These are phyloP conservation scores for Acleris holmiana DNA, from an alignment of 2,888 invertebrate genomes.

Conservation along the genomic window DNA sequence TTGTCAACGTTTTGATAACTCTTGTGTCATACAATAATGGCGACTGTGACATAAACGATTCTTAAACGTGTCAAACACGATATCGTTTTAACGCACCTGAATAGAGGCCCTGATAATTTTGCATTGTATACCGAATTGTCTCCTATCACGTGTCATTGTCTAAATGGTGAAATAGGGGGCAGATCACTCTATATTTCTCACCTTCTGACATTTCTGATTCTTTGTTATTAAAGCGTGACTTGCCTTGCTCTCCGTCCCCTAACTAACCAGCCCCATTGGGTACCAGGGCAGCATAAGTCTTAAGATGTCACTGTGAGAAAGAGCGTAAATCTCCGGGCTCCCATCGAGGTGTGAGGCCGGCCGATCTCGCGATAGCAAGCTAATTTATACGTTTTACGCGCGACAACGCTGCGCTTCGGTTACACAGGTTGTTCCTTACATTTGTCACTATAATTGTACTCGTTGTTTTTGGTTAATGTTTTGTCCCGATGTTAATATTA, in stretches of 20 bases:
- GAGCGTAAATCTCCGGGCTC: constrained; percentile 76
- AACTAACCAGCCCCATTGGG: constrained; percentile 39
- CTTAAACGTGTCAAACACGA: too few species aligned
- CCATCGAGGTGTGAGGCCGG: constrained; percentile 82
- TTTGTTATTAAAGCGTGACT: background rate
- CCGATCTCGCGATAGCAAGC: constrained; percentile 77
- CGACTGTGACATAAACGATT: too few species aligned
- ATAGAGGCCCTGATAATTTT: too few species aligned
- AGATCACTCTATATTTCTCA: too few species aligned
- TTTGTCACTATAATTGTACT: constrained; percentile 40
- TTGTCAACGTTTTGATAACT: too few species aligned
- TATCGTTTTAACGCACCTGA: too few species aligned
- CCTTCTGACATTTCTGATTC: background rate
- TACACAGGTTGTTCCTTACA: constrained; percentile 55
- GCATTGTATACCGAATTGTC: too few species aligned
- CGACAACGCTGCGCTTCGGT: constrained; percentile 71
- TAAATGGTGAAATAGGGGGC: too few species aligned
- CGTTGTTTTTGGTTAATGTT: constrained; percentile 33
- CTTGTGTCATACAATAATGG: too few species aligned
- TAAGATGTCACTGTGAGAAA: constrained; percentile 66
- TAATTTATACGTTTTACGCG: constrained; percentile 84
- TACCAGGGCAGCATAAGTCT: constrained; percentile 68
- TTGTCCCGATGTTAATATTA: constrained; percentile 36
- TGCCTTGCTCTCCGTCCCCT: constrained; percentile 6
- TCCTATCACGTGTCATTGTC: too few species aligned